A percentile compares a stretch with the other conserved stretches of the same genome.
phyloP scores from a whole-genome alignment of 2,888 invertebrate species.

The Eremobia ochroleuca region DNA sequence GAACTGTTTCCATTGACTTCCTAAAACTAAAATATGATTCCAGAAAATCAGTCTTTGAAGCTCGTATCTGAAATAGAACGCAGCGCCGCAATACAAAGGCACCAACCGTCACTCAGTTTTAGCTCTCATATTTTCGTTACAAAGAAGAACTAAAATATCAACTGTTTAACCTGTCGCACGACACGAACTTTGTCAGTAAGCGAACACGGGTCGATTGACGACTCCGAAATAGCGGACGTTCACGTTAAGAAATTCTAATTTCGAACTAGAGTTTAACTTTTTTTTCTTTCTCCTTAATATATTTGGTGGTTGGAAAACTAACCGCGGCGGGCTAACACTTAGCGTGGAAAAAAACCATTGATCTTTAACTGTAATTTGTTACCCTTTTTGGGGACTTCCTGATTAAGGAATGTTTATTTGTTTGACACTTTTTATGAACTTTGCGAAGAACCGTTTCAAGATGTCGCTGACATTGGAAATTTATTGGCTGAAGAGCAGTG shows the following conservation, averaged over 20 bases:
- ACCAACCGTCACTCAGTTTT: conserved; percentile 46
- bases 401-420: conserved; percentile 43
- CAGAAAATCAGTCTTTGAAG: conserved; percentile 46
- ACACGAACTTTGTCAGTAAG: conserved; percentile 74
- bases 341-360: conserved; percentile 63
- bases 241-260: conserved; percentile 83
- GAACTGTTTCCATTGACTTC: conserved; percentile 42
- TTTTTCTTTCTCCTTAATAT: conserved; percentile 71
- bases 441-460: conserved; percentile 13
- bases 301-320: conserved; percentile 68
- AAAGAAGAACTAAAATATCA: conserved; percentile 69
- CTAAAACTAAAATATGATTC: conserved; percentile 51
- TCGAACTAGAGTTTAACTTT: conserved; percentile 70
- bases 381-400: conserved; percentile 62
- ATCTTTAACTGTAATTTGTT: conserved; percentile 66
- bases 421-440: conserved; percentile 30
- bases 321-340: conserved; percentile 53
- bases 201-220: conserved; percentile 82
- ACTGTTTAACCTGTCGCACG: conserved; percentile 70
- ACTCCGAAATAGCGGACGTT: conserved; percentile 83
- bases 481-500: neutral
- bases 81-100: conserved; percentile 28
- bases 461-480: conserved; percentile 16
- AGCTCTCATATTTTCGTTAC: conserved; percentile 49
- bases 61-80: conserved; percentile 44